phyloP scores from a whole-genome alignment of 2,113 vertebrate genomes.

The Erinaceus europaeus region DNA sequence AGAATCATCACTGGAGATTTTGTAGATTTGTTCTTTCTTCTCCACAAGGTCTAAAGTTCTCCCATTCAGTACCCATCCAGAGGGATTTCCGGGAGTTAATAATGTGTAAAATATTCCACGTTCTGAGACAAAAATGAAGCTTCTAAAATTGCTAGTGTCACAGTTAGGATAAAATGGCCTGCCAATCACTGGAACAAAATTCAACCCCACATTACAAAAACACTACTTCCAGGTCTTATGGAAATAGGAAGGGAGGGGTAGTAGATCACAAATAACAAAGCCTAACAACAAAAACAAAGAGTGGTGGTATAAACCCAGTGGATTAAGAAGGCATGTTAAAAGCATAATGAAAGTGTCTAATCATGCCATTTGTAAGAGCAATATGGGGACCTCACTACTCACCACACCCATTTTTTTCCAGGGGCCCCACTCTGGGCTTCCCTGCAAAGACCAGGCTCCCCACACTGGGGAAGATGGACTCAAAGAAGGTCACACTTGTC shows the following conservation, averaged over 20 bases:
- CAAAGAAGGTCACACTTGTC: too few species aligned
- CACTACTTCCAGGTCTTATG: not conserved
- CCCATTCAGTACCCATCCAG: conserved; percentile 22
- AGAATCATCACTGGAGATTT: not conserved
- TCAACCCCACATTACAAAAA: not conserved
- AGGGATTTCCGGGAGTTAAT: conserved; percentile 37
- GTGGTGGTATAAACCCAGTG: not conserved
- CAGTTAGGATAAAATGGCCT: conserved; percentile 14
- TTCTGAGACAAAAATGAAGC: conserved; percentile 45
- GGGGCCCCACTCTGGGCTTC: too few species aligned
- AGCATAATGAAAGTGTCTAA: too few species aligned
- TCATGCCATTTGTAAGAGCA: too few species aligned
- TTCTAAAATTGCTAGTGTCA: conserved; percentile 45
- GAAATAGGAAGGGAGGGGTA: not conserved
- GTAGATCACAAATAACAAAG: conserved; percentile 3
- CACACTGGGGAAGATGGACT: too few species aligned
- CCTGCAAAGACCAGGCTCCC: too few species aligned
- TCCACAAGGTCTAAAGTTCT: not conserved
- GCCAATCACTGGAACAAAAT: conserved; percentile 16
- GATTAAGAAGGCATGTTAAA: too few species aligned
- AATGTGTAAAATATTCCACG: conserved; percentile 37
- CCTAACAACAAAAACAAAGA: not conserved
- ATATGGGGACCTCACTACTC: not conserved
- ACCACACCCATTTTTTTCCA: not conserved
- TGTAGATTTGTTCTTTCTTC: not conserved